Base-by-base conservation (phyloP, 2,888 invertebrate species). In the Pollenia amentaria region DNA sequence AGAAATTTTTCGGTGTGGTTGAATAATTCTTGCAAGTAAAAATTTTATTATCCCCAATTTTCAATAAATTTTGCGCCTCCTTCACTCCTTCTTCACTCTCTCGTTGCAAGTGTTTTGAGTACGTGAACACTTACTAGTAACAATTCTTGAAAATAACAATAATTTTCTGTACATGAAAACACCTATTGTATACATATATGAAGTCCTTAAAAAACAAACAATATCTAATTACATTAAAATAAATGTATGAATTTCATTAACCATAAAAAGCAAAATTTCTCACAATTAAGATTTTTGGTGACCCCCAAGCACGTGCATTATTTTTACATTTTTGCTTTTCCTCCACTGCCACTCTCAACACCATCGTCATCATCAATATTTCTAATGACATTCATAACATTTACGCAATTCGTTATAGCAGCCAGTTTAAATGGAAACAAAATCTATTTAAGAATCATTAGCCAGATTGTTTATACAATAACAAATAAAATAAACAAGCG, bases 401-500 rank as follows among this genome's bases (percentile, higher is more conserved):
- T 85, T 84, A 75, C 81, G 55, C 79, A 83, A 80, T 88, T 88
- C 85, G 87, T 64, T 83, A 80, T 69, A 83, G 78, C 82, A 69
- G 72, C 53, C 81, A 82, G 69, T 44, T 78, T 65, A 73, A 62
- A 84, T 69, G 40, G 51, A 77, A 51, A 73, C 72, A 65, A 86
- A 86, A 83, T 87, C 80, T 87, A 84, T 84, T 87, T 87, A 84
- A 80, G 80, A 76, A 76, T 87, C 87, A 87, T 87, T 87, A 87
- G 87, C 87, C 83, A 87, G 87, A 87, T 87, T 87, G 83, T 84
- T 87, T 84, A 67, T 51, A 69, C 72, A 84, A 84, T 77, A 85
- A 60, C 44, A 42, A 80, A 75, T 81, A 67, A 81, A 81, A 75
- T 69, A 76, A 84, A 77, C 84, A 84, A 84, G 69, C 79, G 57